Evolutionary conservation across 2,888 invertebrate genomes (phyloP), one percentile per base, ranked within the genome.

Genomic region (Netelia melanura): DNA sequence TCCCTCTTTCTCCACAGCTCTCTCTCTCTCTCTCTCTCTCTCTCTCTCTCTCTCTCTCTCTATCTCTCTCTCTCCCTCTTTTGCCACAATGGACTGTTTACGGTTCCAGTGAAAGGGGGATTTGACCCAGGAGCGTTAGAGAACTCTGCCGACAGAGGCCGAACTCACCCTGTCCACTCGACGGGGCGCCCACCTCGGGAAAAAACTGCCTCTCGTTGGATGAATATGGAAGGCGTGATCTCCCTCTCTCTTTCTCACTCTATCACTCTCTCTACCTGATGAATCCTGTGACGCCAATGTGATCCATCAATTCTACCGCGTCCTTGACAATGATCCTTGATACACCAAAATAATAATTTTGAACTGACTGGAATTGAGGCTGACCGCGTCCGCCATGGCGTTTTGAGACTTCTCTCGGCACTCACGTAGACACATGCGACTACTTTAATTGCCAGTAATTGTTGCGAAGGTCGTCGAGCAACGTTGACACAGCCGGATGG

Each of bases 381-480:
- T 21, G 21, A 58, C 6, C 38, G 38, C 38, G 38, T 38, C 38
- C 38, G 38, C 38, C 38, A 21, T 58, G 58, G 21, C 17, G 17
- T 58, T 21, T 58, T 9, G 17, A 58, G 21, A 58, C 58, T 58
- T 58, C 14, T 21, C 58, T n/a, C 58, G 21, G 5, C 21, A 38
- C 58, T 56, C 56, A 17, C 21, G n/a, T 21, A 10, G 17, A 14
- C 71, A 89, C 87, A 87, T 88, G 89, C 30, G 54, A 90, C 89
- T 87, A 88, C 91, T 92, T 92, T 93, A 93, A 93, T 93, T 93
- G 92, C 88, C 84, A 83, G 88, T 92, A 93, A 93, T 93, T 93
- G 93, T 89, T 88, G 87, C 90, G 93, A 93, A 93, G 93, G 93
- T 92, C 92, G 92, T 90, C 38, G 70, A 80, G 81, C 68, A 43